Evolutionary conservation across 1,140 invertebrate species (phyloP), one percentile per base, ranked within the genome.

Genomic region (Ostrea edulis): DNA sequence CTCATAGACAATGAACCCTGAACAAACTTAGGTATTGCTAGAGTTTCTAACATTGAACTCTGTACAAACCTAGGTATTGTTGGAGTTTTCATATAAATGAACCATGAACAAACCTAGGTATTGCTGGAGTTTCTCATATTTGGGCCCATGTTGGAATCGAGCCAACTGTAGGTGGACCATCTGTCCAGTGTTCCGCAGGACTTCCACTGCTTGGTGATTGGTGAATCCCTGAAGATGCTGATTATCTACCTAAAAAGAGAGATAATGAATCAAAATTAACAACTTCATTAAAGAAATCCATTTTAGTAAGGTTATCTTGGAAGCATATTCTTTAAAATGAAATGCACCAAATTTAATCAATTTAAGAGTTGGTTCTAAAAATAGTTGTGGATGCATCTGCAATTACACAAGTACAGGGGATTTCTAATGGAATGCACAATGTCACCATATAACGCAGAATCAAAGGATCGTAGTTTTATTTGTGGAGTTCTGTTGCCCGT

Each of bases 131-230:
- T 99, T 98, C 94, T 99, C 98, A 95, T 97, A 99, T 95, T 99
- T 99, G 84, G 98, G 97, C 29, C 98, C 98, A 90, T 98, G 97
- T 65, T 98, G 96, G 95, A 99, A 99, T 90, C 98, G 96, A 92
- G 98, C 98, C 85, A 99, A 95, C 90, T 98, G 97, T 8, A 99
- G 95, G 62, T 91, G 90, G 3, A 95, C 95, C 7, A 97, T 96
- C 92, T 97, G 97, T 5, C 98, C 98, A 58, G 98, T 99, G 93
- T 97, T 98, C 89, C 98, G 92, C 8, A 97, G 92, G 51, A 99
- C 97, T 94, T 99, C 98, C 0, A 99, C 98, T 11, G 98, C 98
- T 92, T 99, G 97, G 93, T 99, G 98, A 95, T 99, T 99, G 68
- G 97, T 98, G 95, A 98, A 98, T 87, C 98, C 98, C 94, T 98